Percentiles rank a stretch among this genome's conserved stretches.
These are phyloP conservation scores for Dasysyrphus albostriatus DNA, from an alignment of 2,888 invertebrate species.

Conservation along the genomic window DNA sequence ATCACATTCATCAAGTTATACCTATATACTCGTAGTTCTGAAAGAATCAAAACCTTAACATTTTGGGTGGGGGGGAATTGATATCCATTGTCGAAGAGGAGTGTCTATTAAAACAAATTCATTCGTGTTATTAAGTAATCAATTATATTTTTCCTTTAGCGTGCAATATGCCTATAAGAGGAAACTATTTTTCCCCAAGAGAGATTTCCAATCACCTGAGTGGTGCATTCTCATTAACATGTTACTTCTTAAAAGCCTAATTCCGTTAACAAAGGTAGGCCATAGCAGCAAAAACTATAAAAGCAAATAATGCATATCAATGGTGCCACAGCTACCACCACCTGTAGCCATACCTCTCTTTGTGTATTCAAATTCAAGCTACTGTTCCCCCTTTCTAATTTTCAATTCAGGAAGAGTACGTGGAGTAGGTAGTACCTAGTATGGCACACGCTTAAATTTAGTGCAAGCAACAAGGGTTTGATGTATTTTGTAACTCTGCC, in stretches of 20 bases:
- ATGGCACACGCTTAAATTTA: constrained; percentile 41
- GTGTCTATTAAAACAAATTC: constrained; percentile 28
- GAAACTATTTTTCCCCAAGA: constrained; percentile 26
- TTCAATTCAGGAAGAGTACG: constrained; percentile 9
- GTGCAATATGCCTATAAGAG: constrained; percentile 58
- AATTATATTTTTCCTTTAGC: constrained; percentile 39
- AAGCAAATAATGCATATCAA: constrained; percentile 25
- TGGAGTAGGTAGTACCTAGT: not conserved
- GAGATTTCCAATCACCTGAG: constrained; percentile 32
- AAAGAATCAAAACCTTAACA: not conserved
- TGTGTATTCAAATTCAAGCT: constrained; percentile 27
- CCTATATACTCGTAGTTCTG: too few species aligned
- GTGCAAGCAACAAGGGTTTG: constrained; percentile 57
- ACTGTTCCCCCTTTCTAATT: constrained; percentile 37
- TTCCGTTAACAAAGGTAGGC: constrained; percentile 14
- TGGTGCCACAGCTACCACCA: constrained; percentile 43
- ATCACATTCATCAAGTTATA: too few species aligned
- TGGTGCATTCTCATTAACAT: constrained; percentile 52
- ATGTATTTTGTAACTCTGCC: constrained; percentile 20
- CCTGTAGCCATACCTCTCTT: constrained; percentile 48
- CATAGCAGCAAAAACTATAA: not conserved
- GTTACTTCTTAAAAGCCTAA: constrained; percentile 38
- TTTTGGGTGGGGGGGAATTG: not conserved
- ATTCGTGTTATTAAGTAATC: constrained; percentile 57
- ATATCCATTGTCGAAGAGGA: constrained; percentile 36